These are phyloP conservation scores for Phyto melanocephala DNA, from an alignment of 2,888 invertebrate genomes.

Conservation along the genomic window DNA sequence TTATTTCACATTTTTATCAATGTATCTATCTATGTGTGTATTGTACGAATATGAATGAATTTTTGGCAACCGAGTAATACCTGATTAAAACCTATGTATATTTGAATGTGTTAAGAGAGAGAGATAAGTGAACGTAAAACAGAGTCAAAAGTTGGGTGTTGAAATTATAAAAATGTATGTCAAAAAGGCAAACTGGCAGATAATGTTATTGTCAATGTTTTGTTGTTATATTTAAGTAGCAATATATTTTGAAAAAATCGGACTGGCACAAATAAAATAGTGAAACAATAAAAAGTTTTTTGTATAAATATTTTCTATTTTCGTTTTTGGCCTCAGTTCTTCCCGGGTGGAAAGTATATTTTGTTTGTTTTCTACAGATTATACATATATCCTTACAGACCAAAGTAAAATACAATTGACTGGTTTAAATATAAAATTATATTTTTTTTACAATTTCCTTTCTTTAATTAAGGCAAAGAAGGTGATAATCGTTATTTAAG, in stretches of 20 bases:
- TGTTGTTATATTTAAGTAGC: background rate
- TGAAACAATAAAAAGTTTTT: too few species aligned
- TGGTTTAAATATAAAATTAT: too few species aligned
- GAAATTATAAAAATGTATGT: background rate
- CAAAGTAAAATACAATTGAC: too few species aligned
- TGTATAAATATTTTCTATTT: too few species aligned
- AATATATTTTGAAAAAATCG: background rate
- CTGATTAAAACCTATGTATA: background rate
- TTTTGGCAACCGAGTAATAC: background rate
- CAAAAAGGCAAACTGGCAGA: background rate
- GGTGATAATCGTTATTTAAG: too few species aligned
- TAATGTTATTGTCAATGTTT: background rate
- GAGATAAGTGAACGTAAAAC: background rate
- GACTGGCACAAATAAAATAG: background rate
- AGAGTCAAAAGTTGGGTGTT: background rate
- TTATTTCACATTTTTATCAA: conserved; percentile 5
- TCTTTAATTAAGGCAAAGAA: too few species aligned
- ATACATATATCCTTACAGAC: too few species aligned
- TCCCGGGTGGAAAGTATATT: too few species aligned
- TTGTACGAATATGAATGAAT: background rate
- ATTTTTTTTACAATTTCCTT: too few species aligned
- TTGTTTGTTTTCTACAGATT: too few species aligned
- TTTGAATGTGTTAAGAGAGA: background rate
- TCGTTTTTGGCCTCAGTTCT: too few species aligned
- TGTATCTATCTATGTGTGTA: background rate